Percentiles rank a stretch among this genome's conserved stretches.
Evolutionary conservation across 2,113 vertebrate species (phyloP).

Genomic region (Ariopsis seemanni): DNA sequence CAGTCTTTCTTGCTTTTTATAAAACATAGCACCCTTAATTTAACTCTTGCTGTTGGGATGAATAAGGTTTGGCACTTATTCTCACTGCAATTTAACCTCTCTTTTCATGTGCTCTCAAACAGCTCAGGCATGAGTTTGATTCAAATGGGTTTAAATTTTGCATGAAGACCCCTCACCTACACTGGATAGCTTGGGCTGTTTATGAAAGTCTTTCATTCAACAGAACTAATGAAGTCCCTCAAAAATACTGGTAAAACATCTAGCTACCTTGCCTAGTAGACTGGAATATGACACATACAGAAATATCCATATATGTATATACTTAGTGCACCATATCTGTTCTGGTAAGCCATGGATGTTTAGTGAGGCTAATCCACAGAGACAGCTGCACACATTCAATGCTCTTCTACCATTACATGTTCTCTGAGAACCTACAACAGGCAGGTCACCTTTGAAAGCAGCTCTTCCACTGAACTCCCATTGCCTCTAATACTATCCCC

Average conservation of each 20-base stretch:
- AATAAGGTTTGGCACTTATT: background rate
- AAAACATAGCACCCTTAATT: background rate
- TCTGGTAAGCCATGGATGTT: conserved; percentile 3
- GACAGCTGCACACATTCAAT: conserved; percentile 37
- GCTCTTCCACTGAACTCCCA: conserved; percentile 45
- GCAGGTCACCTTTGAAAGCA: conserved; percentile 57
- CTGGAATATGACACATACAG: background rate
- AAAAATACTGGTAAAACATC: background rate
- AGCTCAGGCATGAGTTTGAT: background rate
- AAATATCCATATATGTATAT: background rate
- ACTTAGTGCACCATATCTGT: background rate
- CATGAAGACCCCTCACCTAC: background rate
- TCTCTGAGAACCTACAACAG: conserved; percentile 52
- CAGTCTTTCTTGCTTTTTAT: background rate
- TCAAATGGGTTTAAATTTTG: background rate
- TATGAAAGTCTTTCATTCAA: background rate
- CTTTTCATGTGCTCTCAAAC: background rate
- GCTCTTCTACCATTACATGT: conserved; percentile 34
- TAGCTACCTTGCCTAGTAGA: background rate
- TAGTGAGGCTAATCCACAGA: conserved; percentile 28
- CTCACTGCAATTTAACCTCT: background rate
- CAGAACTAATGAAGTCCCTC: background rate
- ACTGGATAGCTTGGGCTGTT: background rate
- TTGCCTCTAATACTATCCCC: conserved; percentile 46
- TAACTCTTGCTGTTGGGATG: background rate